A percentile compares a stretch with the other conserved stretches of the same genome.
Evolutionary conservation across 2,888 invertebrate species (phyloP).

Genomic region (Mayetiola destructor): DNA sequence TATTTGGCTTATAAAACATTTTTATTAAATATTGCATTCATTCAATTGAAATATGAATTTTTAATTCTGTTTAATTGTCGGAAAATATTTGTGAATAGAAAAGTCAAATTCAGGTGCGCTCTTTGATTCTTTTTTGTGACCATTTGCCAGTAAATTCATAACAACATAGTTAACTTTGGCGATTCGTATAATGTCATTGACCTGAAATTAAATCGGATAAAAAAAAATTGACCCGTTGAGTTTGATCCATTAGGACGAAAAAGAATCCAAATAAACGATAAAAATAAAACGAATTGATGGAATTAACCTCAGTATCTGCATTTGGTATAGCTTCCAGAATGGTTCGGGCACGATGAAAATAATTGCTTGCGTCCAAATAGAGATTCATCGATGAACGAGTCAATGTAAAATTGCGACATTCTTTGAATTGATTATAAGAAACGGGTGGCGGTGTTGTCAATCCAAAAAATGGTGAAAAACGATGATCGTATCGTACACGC

Average conservation of each 20-base stretch:
- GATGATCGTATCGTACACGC: conserved; percentile 84
- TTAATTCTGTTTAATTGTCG: conserved; percentile 56
- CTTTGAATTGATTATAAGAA: conserved; percentile 75
- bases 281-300: background rate
- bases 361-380: conserved; percentile 75
- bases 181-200: conserved; percentile 69
- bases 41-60: no score
- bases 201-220: conserved; percentile 45
- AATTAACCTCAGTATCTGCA: conserved; percentile 59
- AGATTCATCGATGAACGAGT: conserved; percentile 44
- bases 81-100: conserved; percentile 75
- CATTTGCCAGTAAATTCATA: conserved; percentile 78
- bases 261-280: background rate
- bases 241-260: no score
- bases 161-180: conserved; percentile 94
- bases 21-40: no score
- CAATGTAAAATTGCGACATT: conserved; percentile 55
- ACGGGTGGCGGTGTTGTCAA: conserved; percentile 82
- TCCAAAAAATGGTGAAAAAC: conserved; percentile 78
- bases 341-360: conserved; percentile 81
- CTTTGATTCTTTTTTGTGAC: conserved; percentile 76
- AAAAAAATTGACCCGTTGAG: conserved; percentile 17
- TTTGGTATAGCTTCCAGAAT: conserved; percentile 69
- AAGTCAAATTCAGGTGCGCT: conserved; percentile 85
- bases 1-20: no score